These are phyloP conservation scores for Baccha elongata DNA, from an alignment of 2,888 invertebrate species.

Conservation along the genomic window DNA sequence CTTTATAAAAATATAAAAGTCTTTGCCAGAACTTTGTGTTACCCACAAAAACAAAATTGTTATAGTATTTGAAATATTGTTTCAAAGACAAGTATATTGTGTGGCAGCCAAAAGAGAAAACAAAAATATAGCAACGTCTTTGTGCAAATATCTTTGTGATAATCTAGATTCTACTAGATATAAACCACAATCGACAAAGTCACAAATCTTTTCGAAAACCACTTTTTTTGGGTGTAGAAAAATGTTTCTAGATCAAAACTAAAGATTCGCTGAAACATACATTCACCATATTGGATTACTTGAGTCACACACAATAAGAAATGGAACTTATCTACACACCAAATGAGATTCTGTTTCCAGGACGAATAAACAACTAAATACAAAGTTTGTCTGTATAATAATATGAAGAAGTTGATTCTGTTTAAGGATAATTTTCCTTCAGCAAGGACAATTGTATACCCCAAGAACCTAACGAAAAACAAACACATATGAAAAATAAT, in stretches of 20 bases:
- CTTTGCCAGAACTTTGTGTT: not conserved
- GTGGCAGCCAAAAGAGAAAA: no score
- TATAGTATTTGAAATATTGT: not conserved
- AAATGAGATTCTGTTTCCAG: constrained; percentile 11
- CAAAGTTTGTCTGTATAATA: not conserved
- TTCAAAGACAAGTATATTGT: not conserved
- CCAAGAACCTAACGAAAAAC: not conserved
- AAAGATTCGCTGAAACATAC: not conserved
- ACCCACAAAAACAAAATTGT: not conserved
- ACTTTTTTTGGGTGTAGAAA: not conserved
- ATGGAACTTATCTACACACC: not conserved
- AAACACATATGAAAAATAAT: constrained; percentile 11
- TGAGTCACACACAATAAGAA: not conserved
- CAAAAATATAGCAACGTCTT: no score
- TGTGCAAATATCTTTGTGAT: not conserved
- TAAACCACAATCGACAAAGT: not conserved
- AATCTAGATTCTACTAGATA: not conserved
- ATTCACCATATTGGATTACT: not conserved
- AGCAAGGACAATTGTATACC: not conserved
- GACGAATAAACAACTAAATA: not conserved
- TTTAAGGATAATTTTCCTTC: not conserved
- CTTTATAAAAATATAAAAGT: not conserved
- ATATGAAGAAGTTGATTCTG: not conserved
- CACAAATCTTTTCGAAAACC: not conserved
- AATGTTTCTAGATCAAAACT: not conserved